These are phyloP conservation scores for Amblyteles armatorius DNA, from an alignment of 2,888 invertebrate genomes.

Conservation along the genomic window DNA sequence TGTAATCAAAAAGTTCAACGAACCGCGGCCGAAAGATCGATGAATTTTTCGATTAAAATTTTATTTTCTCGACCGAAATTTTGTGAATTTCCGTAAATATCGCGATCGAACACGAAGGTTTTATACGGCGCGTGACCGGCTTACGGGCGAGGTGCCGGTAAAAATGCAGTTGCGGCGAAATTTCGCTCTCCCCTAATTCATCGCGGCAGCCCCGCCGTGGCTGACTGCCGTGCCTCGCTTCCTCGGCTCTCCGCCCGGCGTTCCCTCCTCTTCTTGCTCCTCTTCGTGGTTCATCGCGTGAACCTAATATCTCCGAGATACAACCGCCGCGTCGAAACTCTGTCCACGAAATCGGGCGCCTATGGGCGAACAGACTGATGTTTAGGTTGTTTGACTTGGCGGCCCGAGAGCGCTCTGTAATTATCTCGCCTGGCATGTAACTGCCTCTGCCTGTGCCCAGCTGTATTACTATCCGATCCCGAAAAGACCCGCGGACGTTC, in stretches of 20 bases:
- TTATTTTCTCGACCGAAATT: not conserved
- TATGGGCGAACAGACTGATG: conserved; percentile 76
- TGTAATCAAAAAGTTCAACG: not conserved
- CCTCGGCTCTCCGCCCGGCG: conserved; percentile 6
- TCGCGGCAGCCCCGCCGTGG: conserved; percentile 22
- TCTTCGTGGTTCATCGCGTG: conserved; percentile 59
- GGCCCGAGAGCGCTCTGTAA: conserved; percentile 83
- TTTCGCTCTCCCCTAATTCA: conserved; percentile 37
- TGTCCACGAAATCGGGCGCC: conserved; percentile 71
- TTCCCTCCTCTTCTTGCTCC: conserved; percentile 14
- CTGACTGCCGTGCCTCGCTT: conserved; percentile 23
- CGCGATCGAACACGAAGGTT: conserved; percentile 2
- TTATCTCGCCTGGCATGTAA: conserved; percentile 84
- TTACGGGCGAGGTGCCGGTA: not conserved
- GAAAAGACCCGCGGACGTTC: conserved; percentile 73
- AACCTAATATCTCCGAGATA: conserved; percentile 55
- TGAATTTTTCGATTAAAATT: no score
- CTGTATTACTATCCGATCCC: conserved; percentile 80
- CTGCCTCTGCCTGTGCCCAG: conserved; percentile 77
- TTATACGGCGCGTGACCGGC: conserved; percentile 9
- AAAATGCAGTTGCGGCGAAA: conserved; percentile 44
- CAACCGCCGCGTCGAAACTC: conserved; percentile 54
- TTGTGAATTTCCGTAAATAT: not conserved
- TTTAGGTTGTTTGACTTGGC: conserved; percentile 84
- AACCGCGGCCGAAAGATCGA: no score